Evolutionary conservation across 1,140 invertebrate species (phyloP).

Genomic region (Choristoneura fumiferana): DNA sequence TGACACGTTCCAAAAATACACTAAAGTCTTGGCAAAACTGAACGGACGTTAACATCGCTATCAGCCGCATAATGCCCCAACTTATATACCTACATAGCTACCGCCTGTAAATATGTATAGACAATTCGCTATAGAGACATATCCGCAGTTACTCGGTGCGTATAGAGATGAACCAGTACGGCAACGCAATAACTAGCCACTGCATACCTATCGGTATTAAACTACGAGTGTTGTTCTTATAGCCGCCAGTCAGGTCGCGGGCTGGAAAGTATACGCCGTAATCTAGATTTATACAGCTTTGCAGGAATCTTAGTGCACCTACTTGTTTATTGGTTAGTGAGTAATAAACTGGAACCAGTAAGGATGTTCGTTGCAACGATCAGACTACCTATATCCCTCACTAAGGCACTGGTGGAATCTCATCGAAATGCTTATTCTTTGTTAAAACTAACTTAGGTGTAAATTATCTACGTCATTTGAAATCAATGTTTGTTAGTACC

Average conservation of each 20-base stretch:
- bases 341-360: background rate
- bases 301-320: constrained; percentile 7
- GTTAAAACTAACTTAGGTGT: no score
- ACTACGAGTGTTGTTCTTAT: constrained; percentile 25
- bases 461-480: no score
- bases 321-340: constrained; percentile 19
- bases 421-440: no score
- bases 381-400: background rate
- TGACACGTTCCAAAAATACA: constrained; percentile 25
- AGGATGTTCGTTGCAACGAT: background rate
- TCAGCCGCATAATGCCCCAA: constrained; percentile 61
- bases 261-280: constrained; percentile 19
- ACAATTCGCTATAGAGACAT: constrained; percentile 29
- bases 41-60: constrained; percentile 68
- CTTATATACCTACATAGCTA: constrained; percentile 35
- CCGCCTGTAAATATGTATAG: constrained; percentile 22
- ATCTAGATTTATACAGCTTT: constrained; percentile 22
- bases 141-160: constrained; percentile 29
- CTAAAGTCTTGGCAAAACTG: constrained; percentile 67
- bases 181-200: constrained; percentile 2
- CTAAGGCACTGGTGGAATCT: no score
- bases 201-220: constrained; percentile 18
- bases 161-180: constrained; percentile 24
- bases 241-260: constrained; percentile 29
- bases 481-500: no score